Conservation (phyloP, 2,113 vertebrate species). For the Megaptera novaeangliae region DNA sequence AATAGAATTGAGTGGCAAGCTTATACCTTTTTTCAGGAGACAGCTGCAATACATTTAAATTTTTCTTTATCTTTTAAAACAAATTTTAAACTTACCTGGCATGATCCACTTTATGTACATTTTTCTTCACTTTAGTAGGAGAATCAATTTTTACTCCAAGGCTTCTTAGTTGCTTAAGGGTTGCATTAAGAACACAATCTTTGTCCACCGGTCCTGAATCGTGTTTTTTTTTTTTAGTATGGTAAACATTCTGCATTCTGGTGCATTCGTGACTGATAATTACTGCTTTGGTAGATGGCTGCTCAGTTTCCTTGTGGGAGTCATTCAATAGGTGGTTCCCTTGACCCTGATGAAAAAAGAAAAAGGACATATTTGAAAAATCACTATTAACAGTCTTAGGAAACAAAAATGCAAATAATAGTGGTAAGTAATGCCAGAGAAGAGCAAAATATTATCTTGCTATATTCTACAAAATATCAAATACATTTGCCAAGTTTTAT, state of each 20-base stretch:
- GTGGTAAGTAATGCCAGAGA: background rate
- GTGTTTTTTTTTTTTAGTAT: slow-evolving; percentile 51
- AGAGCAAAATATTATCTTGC: background rate
- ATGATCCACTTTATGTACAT: slow-evolving; percentile 83
- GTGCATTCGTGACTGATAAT: slow-evolving; percentile 37
- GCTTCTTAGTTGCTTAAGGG: slow-evolving; percentile 88
- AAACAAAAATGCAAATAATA: slow-evolving; percentile 21
- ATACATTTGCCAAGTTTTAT: background rate
- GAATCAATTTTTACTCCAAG: slow-evolving; percentile 88
- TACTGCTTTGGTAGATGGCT: slow-evolving; percentile 61
- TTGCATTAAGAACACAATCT: slow-evolving; percentile 87
- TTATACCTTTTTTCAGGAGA: background rate
- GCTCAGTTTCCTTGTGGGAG: slow-evolving; percentile 71
- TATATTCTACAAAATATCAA: slow-evolving; percentile 11
- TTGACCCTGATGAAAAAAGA: slow-evolving; percentile 83
- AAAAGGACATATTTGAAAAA: slow-evolving; percentile 3
- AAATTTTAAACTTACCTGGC: slow-evolving; percentile 85
- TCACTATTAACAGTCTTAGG: background rate
- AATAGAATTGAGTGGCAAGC: background rate
- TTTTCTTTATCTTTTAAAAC: background rate
- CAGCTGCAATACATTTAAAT: background rate
- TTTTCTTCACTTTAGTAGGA: slow-evolving; percentile 71
- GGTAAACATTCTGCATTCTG: slow-evolving; percentile 46
- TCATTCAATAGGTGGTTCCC: slow-evolving; percentile 88
- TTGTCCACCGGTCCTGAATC: slow-evolving; percentile 56